Percentiles rank a stretch among this genome's conserved stretches.
These are phyloP conservation scores for Monarcha castaneiventris DNA, from an alignment of 2,113 vertebrate genomes.

Conservation along the genomic window DNA sequence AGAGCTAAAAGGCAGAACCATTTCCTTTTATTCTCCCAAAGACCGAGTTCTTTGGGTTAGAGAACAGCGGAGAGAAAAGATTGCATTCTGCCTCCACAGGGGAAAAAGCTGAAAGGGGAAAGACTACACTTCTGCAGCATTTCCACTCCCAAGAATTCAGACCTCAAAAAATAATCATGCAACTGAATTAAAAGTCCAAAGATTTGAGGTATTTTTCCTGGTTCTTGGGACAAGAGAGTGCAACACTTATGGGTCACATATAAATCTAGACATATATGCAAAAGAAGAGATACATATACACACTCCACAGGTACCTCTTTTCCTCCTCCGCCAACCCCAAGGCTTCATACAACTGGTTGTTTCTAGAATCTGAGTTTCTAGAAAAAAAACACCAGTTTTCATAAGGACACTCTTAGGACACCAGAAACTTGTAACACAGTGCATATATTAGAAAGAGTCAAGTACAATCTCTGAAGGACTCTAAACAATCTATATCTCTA, in stretches of 20 bases:
- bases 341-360: constrained; percentile 69
- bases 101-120: constrained; percentile 49
- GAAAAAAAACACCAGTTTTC: constrained; percentile 68
- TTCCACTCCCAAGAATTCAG: constrained; percentile 51
- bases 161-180: constrained; percentile 48
- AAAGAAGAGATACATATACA: constrained; percentile 66
- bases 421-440: constrained; percentile 51
- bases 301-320: constrained; percentile 68
- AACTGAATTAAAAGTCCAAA: constrained; percentile 18
- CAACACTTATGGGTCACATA: constrained; percentile 51
- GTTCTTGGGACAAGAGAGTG: constrained; percentile 39
- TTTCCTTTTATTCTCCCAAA: constrained; percentile 40
- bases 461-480: not conserved
- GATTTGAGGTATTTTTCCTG: not conserved
- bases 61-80: constrained; percentile 31
- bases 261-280: constrained; percentile 59
- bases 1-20: constrained; percentile 39
- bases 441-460: constrained; percentile 39
- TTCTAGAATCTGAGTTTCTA: constrained; percentile 70
- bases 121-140: constrained; percentile 34
- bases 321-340: constrained; percentile 66
- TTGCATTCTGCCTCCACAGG: constrained; percentile 29
- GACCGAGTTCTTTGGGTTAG: not conserved
- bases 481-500: not conserved
- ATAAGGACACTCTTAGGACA: constrained; percentile 63